Evolutionary conservation across 2,113 vertebrate genomes (phyloP).

Genomic region (Podilymbus podiceps): DNA sequence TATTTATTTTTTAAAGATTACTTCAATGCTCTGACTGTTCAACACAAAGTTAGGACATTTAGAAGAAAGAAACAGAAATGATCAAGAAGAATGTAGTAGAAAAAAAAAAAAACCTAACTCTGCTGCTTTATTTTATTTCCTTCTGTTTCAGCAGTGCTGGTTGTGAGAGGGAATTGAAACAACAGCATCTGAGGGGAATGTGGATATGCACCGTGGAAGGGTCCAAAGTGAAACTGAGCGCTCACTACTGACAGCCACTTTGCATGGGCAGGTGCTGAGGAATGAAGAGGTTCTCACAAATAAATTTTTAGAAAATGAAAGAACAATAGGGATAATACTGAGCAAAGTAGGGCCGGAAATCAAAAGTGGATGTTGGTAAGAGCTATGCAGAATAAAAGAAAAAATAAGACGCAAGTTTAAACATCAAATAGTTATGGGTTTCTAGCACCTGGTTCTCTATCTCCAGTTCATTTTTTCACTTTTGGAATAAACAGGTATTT

Average conservation of each 20-base stretch:
- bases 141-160: not conserved
- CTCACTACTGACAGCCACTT: not conserved
- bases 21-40: not conserved
- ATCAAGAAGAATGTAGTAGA: not conserved
- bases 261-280: not conserved
- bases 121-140: not conserved
- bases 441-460: not conserved
- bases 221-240: not conserved
- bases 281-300: not conserved
- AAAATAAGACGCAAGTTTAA: not conserved
- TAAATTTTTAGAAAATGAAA: not conserved
- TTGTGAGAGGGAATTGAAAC: not conserved
- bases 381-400: not conserved
- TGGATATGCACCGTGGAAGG: not conserved
- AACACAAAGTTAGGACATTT: not conserved
- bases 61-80: not conserved
- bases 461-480: not conserved
- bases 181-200: rapidly evolving
- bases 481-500: not conserved
- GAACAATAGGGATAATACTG: not conserved
- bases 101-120: not conserved
- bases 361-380: not conserved
- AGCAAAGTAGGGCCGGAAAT: not conserved
- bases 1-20: not conserved
- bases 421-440: not conserved